A percentile compares a stretch with the other conserved stretches of the same genome.
phyloP scores from a whole-genome alignment of 2,888 invertebrate species.

The Andrena camellia region DNA sequence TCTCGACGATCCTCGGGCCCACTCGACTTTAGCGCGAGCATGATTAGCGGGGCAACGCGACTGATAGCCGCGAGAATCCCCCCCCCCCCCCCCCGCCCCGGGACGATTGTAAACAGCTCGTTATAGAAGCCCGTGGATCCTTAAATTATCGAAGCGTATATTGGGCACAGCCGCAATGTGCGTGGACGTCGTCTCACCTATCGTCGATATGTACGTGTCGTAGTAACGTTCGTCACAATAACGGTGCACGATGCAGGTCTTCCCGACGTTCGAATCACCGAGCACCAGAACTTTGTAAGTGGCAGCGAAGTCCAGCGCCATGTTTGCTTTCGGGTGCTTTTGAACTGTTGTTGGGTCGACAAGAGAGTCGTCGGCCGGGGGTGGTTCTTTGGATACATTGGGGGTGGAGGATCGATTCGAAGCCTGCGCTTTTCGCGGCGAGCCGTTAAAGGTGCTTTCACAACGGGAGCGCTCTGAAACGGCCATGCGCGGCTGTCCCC shows the following conservation, averaged over 20 bases:
- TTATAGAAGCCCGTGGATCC: constrained; percentile 20
- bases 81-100: too few species aligned
- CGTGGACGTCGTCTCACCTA: constrained; percentile 88
- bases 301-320: constrained; percentile 94
- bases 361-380: constrained; percentile 78
- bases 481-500: too few species aligned
- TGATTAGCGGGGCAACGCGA: neutral
- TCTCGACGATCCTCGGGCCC: neutral
- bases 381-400: constrained; percentile 67
- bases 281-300: constrained; percentile 95
- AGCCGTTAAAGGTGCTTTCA: constrained; percentile 61
- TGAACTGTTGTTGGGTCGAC: constrained; percentile 79
- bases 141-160: constrained; percentile 9
- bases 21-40: neutral
- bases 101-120: constrained; percentile 16
- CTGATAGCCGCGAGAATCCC: neutral
- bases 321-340: constrained; percentile 83
- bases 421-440: constrained; percentile 76
- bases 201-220: constrained; percentile 96
- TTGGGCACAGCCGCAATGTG: constrained; percentile 12
- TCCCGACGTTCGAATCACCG: constrained; percentile 96
- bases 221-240: constrained; percentile 96
- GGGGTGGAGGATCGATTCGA: constrained; percentile 78
- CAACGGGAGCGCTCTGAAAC: constrained; percentile 47
- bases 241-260: constrained; percentile 95